Conservation (phyloP, 2,113 vertebrate genomes). For the Melozone crissalis region DNA sequence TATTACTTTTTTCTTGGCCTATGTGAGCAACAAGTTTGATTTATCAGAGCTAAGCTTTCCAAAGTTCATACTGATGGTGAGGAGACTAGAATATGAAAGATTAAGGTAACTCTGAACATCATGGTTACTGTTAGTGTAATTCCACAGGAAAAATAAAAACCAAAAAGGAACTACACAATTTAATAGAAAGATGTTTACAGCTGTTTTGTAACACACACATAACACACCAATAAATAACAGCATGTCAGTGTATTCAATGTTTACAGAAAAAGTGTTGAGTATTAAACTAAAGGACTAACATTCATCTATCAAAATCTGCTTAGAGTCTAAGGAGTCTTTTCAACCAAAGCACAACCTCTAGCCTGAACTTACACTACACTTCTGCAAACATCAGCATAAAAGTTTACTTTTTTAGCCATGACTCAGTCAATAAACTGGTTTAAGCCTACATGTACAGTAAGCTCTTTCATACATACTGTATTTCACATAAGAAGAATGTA, state of each 20-base stretch:
- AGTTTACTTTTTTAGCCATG: background rate
- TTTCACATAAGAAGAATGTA: background rate
- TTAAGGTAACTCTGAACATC: background rate
- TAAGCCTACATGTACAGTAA: background rate
- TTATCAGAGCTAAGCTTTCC: background rate
- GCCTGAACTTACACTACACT: background rate
- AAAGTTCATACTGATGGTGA: background rate
- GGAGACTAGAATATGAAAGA: background rate
- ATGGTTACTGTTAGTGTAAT: background rate
- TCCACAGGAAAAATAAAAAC: background rate
- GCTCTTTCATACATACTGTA: background rate
- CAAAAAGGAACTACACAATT: background rate
- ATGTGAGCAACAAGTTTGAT: background rate
- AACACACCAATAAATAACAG: background rate
- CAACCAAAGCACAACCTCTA: background rate
- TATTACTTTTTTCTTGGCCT: background rate
- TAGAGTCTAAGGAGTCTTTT: background rate
- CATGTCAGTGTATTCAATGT: background rate
- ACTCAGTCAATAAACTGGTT: background rate
- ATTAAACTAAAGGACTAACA: background rate
- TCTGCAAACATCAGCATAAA: background rate
- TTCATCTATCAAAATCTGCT: background rate
- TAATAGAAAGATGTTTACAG: background rate
- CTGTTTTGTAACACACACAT: background rate
- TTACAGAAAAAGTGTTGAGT: background rate